Evolutionary conservation across 1,140 invertebrate genomes (phyloP), one percentile per base, ranked within the genome.

Genomic region (Bacillus rossius): DNA sequence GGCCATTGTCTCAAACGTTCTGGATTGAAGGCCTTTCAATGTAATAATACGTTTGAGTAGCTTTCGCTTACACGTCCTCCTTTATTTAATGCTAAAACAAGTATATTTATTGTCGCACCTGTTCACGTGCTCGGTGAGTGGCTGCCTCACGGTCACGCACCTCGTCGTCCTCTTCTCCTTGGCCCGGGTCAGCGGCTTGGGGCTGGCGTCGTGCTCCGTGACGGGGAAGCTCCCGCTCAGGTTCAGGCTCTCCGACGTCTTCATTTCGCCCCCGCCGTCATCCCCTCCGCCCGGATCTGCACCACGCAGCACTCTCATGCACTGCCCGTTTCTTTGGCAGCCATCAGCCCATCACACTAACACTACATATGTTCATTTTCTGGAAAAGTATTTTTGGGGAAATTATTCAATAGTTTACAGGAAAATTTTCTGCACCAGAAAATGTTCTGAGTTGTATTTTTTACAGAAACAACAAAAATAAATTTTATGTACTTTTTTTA

Each of bases 181-280:
- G 3, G 69, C 65, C 48, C 77, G 56, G 41, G 61, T 60, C 22
- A 72, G 66, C 16, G 72, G 69, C 60, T 80, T 76, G 5, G 79
- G 77, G 19, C 78, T 78, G 2, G 77, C 77, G 48, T 81, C 79
- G 63, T 80, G 79, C 41, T 79, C 76, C 23, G 63, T 62, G 13
- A 43, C 29, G 23, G 63, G 65, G 55, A 53, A 59, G 26, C 54
- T 50, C 53, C 65, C 14, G 58, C 64, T 10, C 41, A 63, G 54
- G 41, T 61, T 55, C 14, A 63, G 43, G 8, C 52, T 40, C 29
- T 61, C 55, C 0, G 53, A 34, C 16, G 47, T 17, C 51, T 58
- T 58, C 34, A 60, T 48, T 16, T 60, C 63, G 54, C 42, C 67
- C 16, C 68, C 68, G 42, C 69, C 60, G 55, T 68, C 69, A 22